Evolutionary conservation across 2,888 invertebrate species (phyloP).

Genomic region (Macropis europaea): DNA sequence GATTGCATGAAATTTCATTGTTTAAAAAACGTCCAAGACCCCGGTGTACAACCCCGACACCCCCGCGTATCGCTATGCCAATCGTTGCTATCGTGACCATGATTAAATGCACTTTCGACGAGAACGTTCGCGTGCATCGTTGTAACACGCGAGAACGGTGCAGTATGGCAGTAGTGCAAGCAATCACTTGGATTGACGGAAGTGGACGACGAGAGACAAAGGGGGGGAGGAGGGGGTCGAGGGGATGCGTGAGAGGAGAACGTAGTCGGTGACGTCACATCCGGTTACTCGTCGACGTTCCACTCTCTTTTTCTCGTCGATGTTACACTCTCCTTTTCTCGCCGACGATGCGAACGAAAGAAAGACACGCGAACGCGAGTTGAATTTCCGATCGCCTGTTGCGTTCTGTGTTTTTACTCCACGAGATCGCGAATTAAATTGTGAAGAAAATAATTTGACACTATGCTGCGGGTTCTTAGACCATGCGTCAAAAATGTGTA

Average conservation of each 20-base stretch:
- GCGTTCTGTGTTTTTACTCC: background rate
- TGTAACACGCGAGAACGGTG: slow-evolving; percentile 45
- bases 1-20: too few species aligned
- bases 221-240: background rate
- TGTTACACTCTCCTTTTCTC: slow-evolving; percentile 55
- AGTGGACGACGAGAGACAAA: slow-evolving; percentile 54
- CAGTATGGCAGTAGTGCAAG: slow-evolving; percentile 75
- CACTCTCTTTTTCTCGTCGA: slow-evolving; percentile 59
- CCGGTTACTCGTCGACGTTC: slow-evolving; percentile 63
- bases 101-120: slow-evolving; percentile 9
- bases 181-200: slow-evolving; percentile 68
- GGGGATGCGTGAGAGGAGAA: slow-evolving; percentile 37
- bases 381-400: slow-evolving; percentile 13
- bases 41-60: too few species aligned
- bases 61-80: slow-evolving; percentile 9
- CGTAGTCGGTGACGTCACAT: slow-evolving; percentile 68
- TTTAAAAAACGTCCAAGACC: too few species aligned
- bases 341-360: slow-evolving; percentile 27
- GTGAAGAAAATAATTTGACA: too few species aligned
- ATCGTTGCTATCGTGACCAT: background rate
- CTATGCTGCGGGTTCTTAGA: too few species aligned
- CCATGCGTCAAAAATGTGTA: too few species aligned
- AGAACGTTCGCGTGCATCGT: slow-evolving; percentile 20
- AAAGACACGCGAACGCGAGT: slow-evolving; percentile 33
- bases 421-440: too few species aligned